phyloP scores from a whole-genome alignment of 2,113 vertebrate species.

The Protobothrops flavoviridis region DNA sequence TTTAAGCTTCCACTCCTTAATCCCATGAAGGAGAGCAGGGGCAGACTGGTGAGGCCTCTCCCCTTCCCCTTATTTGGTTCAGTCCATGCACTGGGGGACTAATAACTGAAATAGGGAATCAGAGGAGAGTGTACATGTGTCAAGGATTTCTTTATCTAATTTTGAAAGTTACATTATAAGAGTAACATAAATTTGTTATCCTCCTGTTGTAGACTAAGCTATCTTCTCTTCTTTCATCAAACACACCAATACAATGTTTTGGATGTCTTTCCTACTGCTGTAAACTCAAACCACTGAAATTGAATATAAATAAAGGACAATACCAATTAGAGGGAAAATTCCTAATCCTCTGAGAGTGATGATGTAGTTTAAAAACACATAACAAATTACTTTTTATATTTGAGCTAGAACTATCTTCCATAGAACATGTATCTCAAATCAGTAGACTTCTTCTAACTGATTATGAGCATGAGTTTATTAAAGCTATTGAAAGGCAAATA shows the following conservation, averaged over 20 bases:
- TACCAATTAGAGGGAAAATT: neutral
- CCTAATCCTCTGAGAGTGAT: neutral
- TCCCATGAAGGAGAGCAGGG: neutral
- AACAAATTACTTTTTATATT: neutral
- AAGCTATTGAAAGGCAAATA: constrained; percentile 37
- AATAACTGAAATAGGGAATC: neutral
- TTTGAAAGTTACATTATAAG: neutral
- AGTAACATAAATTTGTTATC: neutral
- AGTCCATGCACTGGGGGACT: neutral
- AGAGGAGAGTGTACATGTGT: neutral
- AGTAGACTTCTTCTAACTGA: neutral
- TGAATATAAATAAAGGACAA: neutral
- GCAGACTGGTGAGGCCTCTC: neutral
- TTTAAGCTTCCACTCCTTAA: neutral
- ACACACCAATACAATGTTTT: neutral
- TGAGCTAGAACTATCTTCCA: neutral
- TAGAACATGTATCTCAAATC: neutral
- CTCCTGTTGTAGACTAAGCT: neutral
- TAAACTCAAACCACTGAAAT: neutral
- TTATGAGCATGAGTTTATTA: constrained; percentile 14
- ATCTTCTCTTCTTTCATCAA: neutral
- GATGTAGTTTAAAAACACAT: neutral
- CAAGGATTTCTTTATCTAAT: neutral
- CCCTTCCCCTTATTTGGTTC: neutral
- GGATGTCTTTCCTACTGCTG: neutral